Evolutionary conservation across 2,888 invertebrate genomes (phyloP).

Genomic region (Drosophila stalkeri): DNA sequence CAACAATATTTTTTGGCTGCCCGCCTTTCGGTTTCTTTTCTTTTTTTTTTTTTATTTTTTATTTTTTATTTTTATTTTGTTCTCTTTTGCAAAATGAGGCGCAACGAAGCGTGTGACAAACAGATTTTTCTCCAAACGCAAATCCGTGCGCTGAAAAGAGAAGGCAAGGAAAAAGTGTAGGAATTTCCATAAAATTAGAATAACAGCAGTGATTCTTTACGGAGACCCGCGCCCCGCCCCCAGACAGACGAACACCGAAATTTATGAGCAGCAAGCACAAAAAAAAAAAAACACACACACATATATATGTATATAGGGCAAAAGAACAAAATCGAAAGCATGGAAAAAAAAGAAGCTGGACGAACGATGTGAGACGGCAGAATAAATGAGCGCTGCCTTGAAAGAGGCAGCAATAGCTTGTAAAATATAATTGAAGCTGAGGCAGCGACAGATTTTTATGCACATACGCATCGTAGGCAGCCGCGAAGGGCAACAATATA

Average conservation of each 20-base stretch:
- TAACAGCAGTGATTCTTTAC: slow-evolving; percentile 81
- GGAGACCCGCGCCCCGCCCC: slow-evolving; percentile 20
- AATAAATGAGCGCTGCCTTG: slow-evolving; percentile 53
- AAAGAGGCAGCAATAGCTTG: slow-evolving; percentile 73
- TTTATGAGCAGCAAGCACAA: slow-evolving; percentile 74
- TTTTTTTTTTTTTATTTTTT: not conserved
- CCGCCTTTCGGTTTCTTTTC: not conserved
- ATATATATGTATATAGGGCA: slow-evolving; percentile 24
- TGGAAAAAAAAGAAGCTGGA: slow-evolving; percentile 23
- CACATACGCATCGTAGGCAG: slow-evolving; percentile 47
- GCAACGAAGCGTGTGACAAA: slow-evolving; percentile 82
- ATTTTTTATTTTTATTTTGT: not conserved
- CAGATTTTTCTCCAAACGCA: slow-evolving; percentile 80
- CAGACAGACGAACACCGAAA: slow-evolving; percentile 54
- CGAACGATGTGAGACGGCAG: slow-evolving; percentile 33
- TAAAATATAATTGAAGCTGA: slow-evolving; percentile 80
- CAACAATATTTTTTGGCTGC: slow-evolving; percentile 61
- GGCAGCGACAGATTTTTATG: slow-evolving; percentile 71
- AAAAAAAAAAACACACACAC: slow-evolving; percentile 30
- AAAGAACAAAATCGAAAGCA: slow-evolving; percentile 35
- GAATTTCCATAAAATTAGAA: slow-evolving; percentile 82
- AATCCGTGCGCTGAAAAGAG: slow-evolving; percentile 77
- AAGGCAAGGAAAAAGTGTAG: slow-evolving; percentile 75
- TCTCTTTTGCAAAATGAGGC: slow-evolving; percentile 75
- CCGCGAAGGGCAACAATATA: slow-evolving; percentile 22